Evolutionary conservation across 2,113 vertebrate genomes (phyloP).

Genomic region (Hystrix cristata): DNA sequence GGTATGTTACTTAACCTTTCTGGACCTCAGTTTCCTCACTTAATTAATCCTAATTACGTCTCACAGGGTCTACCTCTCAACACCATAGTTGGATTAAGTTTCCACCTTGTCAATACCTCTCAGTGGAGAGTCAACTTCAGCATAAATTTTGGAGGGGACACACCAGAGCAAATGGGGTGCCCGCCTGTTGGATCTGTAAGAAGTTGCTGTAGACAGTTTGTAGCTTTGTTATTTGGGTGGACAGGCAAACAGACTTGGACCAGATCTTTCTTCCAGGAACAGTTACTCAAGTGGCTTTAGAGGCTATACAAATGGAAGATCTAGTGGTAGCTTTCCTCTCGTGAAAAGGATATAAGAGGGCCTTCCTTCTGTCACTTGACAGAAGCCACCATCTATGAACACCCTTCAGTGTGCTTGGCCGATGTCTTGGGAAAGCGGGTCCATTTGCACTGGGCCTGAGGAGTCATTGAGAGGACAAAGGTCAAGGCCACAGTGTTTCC

Average conservation of each 20-base stretch:
- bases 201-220: not conserved
- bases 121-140: not conserved
- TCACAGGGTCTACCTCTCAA: not conserved
- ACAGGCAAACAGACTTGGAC: not conserved
- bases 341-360: not conserved
- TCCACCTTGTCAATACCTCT: not conserved
- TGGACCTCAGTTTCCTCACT: not conserved
- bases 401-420: not conserved
- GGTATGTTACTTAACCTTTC: not conserved
- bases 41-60: not conserved
- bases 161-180: not conserved
- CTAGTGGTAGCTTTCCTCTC: not conserved
- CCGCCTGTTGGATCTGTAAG: not conserved
- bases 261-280: not conserved
- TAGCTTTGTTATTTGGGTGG: conserved; percentile 1
- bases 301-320: not conserved
- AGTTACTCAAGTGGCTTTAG: not conserved
- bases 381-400: not conserved
- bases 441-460: not conserved
- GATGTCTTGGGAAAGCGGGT: not conserved
- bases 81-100: not conserved
- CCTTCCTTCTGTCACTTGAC: not conserved
- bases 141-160: not conserved
- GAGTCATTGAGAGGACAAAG: not conserved
- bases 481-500: not conserved